Conservation (phyloP, 2,888 invertebrate species). For the Caenorhabditis sulstoni region DNA sequence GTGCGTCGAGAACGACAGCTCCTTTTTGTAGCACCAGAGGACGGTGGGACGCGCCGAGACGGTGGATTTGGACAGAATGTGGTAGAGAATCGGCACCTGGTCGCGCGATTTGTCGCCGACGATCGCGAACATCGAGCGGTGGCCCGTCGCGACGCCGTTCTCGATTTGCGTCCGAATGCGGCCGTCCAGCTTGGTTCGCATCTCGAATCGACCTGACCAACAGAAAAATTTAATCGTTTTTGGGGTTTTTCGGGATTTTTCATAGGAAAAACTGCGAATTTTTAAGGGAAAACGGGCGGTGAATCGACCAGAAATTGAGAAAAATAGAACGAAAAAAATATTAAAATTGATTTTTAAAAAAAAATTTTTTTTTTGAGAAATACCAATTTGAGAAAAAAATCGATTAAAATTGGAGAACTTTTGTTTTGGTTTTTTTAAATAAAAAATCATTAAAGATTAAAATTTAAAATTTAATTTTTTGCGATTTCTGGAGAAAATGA, state of each 20-base stretch:
- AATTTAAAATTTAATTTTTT: too few relatives aligned
- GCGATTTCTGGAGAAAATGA: too few relatives aligned
- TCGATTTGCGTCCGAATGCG: slow-evolving; percentile 95
- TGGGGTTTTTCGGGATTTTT: too few relatives aligned
- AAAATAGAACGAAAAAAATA: neutral
- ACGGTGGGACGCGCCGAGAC: slow-evolving; percentile 94
- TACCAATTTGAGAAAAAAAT: too few relatives aligned
- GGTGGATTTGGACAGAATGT: slow-evolving; percentile 95
- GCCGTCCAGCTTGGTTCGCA: slow-evolving; percentile 95
- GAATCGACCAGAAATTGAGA: neutral
- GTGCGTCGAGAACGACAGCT: slow-evolving; percentile 92
- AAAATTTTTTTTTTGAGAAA: too few relatives aligned
- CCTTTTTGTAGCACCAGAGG: slow-evolving; percentile 98
- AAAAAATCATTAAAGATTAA: too few relatives aligned
- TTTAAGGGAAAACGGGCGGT: neutral
- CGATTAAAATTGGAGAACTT: too few relatives aligned
- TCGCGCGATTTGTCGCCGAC: slow-evolving; percentile 96
- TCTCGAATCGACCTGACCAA: neutral
- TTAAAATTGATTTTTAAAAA: neutral
- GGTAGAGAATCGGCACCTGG: slow-evolving; percentile 96
- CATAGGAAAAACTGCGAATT: too few relatives aligned
- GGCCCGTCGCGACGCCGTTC: slow-evolving; percentile 92
- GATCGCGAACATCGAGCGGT: slow-evolving; percentile 93
- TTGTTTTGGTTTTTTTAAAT: too few relatives aligned
- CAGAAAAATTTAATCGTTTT: neutral